phyloP scores from a whole-genome alignment of 2,888 invertebrate species.

The Spilarctia lutea region DNA sequence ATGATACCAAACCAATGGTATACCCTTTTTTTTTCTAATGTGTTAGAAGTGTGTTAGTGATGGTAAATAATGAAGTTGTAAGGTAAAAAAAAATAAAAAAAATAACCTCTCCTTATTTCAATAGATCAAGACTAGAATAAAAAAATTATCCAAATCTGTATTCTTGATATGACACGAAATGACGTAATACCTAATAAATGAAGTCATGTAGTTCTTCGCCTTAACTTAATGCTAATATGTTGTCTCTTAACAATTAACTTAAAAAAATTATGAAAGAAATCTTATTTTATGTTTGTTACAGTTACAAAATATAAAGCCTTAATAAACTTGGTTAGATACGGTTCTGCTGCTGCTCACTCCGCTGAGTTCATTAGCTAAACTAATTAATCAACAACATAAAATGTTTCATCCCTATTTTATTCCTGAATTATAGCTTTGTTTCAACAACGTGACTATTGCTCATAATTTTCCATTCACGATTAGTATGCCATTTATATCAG shows the following conservation, averaged over 20 bases:
- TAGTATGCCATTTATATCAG: conserved; percentile 30
- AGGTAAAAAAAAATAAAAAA: too few species aligned
- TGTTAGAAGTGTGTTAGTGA: too few species aligned
- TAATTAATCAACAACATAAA: conserved; percentile 11
- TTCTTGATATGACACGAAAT: too few species aligned
- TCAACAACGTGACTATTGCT: conserved; percentile 30
- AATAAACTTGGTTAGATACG: background rate
- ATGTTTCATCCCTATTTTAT: conserved; percentile 28
- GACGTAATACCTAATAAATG: too few species aligned
- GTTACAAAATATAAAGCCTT: background rate
- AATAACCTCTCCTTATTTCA: too few species aligned
- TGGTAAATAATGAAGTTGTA: too few species aligned
- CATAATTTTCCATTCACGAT: conserved; percentile 22
- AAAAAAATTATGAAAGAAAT: background rate
- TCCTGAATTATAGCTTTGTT: conserved; percentile 36
- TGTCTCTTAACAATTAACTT: background rate
- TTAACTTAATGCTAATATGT: background rate
- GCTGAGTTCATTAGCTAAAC: background rate
- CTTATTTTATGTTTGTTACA: background rate
- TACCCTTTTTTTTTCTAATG: too few species aligned
- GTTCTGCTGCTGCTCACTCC: background rate
- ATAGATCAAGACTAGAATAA: too few species aligned
- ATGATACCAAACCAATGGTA: too few species aligned
- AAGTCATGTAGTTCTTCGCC: background rate
- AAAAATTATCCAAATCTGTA: too few species aligned